These are phyloP conservation scores for Lethenteron reissneri DNA, from an alignment of 2,113 vertebrate genomes.

Conservation along the genomic window DNA sequence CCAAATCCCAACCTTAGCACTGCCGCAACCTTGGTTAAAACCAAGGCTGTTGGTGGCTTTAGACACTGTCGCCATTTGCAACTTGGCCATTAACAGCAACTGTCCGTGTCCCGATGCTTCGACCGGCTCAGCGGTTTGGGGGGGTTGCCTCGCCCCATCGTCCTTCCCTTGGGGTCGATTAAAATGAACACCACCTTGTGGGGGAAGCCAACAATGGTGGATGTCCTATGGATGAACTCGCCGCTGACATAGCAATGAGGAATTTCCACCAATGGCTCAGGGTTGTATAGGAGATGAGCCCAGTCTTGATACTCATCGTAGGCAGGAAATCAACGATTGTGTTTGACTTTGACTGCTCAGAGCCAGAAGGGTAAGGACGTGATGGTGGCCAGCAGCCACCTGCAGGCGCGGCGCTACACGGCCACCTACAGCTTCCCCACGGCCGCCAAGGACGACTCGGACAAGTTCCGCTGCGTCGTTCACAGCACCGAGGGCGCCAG, in stretches of 20 bases:
- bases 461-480: not conserved
- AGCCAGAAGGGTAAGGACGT: constrained; percentile 1
- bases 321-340: not conserved
- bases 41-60: too few species aligned
- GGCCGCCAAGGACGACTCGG: not conserved
- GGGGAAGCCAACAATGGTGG: not conserved
- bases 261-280: not conserved
- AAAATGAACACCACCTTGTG: too few species aligned
- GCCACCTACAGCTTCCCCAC: not conserved
- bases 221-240: not conserved
- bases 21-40: too few species aligned
- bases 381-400: not conserved
- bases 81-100: too few species aligned
- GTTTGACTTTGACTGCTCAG: not conserved
- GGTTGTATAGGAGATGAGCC: not conserved
- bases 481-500: not conserved
- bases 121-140: too few species aligned
- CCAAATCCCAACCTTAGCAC: too few species aligned
- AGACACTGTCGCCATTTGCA: too few species aligned
- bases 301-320: not conserved
- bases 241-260: not conserved
- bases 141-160: too few species aligned
- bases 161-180: too few species aligned
- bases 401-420: not conserved
- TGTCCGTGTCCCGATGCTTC: too few species aligned